phyloP scores from a whole-genome alignment of 2,888 invertebrate species.

The Athalia rosae region DNA sequence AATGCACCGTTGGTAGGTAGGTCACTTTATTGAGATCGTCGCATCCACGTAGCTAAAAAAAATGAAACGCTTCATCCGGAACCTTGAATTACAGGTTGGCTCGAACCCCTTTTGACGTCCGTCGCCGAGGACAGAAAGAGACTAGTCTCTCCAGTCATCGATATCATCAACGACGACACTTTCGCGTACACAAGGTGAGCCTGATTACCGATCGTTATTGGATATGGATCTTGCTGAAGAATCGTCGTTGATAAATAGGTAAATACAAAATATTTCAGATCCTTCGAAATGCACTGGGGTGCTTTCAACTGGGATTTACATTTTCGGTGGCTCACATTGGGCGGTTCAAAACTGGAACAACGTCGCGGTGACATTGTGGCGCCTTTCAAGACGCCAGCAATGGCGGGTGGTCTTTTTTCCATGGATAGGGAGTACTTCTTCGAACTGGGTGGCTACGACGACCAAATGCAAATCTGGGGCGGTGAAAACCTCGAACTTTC shows the following conservation, averaged over 20 bases:
- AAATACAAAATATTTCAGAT: constrained; percentile 76
- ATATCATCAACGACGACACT: constrained; percentile 96
- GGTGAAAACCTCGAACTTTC: constrained; percentile 98
- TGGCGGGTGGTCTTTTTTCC: constrained; percentile 96
- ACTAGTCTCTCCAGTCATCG: constrained; percentile 90
- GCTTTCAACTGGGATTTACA: constrained; percentile 99
- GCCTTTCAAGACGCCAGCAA: constrained; percentile 88
- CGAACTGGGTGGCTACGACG: constrained; percentile 86
- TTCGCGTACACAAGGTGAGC: constrained; percentile 87
- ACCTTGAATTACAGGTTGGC: constrained; percentile 78
- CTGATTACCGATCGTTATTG: too few species aligned
- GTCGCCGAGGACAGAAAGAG: constrained; percentile 79
- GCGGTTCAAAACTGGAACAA: constrained; percentile 79
- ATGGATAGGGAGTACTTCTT: constrained; percentile 91
- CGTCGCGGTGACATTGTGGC: constrained; percentile 80
- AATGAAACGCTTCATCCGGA: background rate
- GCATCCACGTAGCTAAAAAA: background rate
- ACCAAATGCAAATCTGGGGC: constrained; percentile 93
- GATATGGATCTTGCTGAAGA: background rate
- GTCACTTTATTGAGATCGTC: constrained; percentile 31
- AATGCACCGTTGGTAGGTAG: constrained; percentile 86
- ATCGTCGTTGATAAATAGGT: constrained; percentile 9
- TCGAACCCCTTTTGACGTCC: constrained; percentile 83
- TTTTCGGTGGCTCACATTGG: constrained; percentile 89
- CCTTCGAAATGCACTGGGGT: constrained; percentile 97